Percentiles rank a stretch among this genome's conserved stretches.
phyloP scores from a whole-genome alignment of 2,113 vertebrate genomes.

The Carlito syrichta region DNA sequence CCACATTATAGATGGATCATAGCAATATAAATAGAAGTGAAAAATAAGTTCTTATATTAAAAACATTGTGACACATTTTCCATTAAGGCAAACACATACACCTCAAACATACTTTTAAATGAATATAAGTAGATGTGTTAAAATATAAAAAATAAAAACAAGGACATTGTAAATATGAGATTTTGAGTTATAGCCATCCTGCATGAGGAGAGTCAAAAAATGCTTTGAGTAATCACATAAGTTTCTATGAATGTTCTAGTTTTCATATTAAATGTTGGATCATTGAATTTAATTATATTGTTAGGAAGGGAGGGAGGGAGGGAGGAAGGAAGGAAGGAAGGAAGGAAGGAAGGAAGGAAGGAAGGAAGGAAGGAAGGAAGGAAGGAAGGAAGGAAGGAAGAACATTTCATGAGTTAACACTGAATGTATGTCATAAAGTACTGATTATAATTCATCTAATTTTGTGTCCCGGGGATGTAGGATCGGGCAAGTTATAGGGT shows the following conservation, averaged over 20 bases:
- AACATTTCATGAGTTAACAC: not conserved
- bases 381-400: not conserved
- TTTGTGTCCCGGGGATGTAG: not conserved
- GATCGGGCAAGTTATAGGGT: not conserved
- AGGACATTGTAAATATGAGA: not conserved
- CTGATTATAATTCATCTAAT: not conserved
- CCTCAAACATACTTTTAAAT: not conserved
- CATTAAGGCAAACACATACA: not conserved
- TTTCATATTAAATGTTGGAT: not conserved
- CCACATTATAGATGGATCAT: no score
- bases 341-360: fast-evolving
- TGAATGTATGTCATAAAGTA: not conserved
- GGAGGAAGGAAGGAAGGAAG: not conserved
- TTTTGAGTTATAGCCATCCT: not conserved
- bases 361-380: no score
- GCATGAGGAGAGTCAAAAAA: not conserved
- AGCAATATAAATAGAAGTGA: no score
- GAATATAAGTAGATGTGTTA: not conserved
- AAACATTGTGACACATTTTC: not conserved
- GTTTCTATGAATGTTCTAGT: not conserved
- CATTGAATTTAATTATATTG: not conserved
- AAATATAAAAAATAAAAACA: not conserved
- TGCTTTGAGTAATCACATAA: not conserved
- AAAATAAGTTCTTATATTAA: not conserved
- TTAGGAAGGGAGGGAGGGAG: not conserved